These are phyloP conservation scores for Remorina albescens DNA, from an alignment of 2,797 vertebrate species.

Conservation along the genomic window DNA sequence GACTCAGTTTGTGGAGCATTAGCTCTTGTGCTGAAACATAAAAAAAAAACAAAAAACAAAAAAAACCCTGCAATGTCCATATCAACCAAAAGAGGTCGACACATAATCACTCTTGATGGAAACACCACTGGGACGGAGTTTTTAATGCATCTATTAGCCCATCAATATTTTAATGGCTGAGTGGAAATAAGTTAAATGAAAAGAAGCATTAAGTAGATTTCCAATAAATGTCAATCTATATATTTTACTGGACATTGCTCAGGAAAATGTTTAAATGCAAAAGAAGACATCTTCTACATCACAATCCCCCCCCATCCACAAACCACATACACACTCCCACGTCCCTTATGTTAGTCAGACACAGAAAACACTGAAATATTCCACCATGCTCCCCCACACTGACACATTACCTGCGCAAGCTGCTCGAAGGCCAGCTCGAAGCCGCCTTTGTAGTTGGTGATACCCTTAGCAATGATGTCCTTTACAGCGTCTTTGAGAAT, in stretches of 20 bases:
- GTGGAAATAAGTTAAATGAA: constrained; percentile 18
- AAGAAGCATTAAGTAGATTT: constrained; percentile 12
- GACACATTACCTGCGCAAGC: constrained; percentile 74
- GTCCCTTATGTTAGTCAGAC: background rate
- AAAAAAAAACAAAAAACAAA: too few species aligned
- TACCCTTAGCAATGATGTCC: constrained; percentile 92
- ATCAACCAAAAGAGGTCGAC: constrained; percentile 65
- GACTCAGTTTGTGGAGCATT: too few species aligned
- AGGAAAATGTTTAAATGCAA: background rate
- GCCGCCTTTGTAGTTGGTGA: constrained; percentile 94
- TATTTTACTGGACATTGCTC: constrained; percentile 2
- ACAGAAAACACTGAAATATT: background rate
- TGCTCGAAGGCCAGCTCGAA: constrained; percentile 95
- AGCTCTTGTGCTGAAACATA: background rate
- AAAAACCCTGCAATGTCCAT: constrained; percentile 18
- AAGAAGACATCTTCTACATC: background rate
- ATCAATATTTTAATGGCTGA: constrained; percentile 22
- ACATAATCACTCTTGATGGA: constrained; percentile 34
- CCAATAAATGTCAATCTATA: background rate
- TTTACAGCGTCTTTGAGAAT: constrained; percentile 92
- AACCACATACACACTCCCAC: constrained; percentile 11
- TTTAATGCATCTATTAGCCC: background rate
- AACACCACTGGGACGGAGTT: background rate
- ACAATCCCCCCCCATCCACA: background rate
- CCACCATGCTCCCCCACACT: background rate